Evolutionary conservation across 1,140 invertebrate genomes (phyloP).

Genomic region (Acromyrmex echinatior): DNA sequence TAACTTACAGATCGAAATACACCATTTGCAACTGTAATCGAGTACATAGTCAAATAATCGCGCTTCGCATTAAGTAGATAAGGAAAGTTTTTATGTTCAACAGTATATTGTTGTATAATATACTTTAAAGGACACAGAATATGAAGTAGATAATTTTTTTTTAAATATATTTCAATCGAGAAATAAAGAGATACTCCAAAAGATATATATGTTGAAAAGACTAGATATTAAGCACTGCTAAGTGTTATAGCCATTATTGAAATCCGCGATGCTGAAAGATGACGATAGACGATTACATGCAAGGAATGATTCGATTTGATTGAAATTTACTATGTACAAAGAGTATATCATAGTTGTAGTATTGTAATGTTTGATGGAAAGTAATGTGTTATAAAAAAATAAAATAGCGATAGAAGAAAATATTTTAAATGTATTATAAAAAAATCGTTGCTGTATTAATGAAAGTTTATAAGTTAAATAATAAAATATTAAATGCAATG

Average conservation of each 20-base stretch:
- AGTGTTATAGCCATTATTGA: neutral
- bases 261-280: neutral
- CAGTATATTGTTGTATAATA: neutral
- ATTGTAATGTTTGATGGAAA: conserved; percentile 17
- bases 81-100: conserved; percentile 1
- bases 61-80: conserved; percentile 1
- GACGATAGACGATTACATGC: conserved; percentile 25
- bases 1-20: conserved; percentile 26
- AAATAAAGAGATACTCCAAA: conserved; percentile 9
- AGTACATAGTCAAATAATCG: conserved; percentile 47
- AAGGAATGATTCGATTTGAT: conserved; percentile 9
- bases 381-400: conserved; percentile 7
- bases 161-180: neutral
- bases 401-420: conserved; percentile 3
- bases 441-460: neutral
- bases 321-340: conserved; percentile 64
- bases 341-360: conserved; percentile 12
- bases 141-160: neutral
- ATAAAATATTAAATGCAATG: conserved; percentile 38
- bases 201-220: conserved; percentile 33
- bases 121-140: conserved; percentile 1
- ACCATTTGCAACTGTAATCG: conserved; percentile 38
- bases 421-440: neutral
- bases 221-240: conserved; percentile 62
- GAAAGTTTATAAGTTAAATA: neutral